Evolutionary conservation across 1,140 invertebrate species (phyloP).

Genomic region (Saxidomus purpurata): DNA sequence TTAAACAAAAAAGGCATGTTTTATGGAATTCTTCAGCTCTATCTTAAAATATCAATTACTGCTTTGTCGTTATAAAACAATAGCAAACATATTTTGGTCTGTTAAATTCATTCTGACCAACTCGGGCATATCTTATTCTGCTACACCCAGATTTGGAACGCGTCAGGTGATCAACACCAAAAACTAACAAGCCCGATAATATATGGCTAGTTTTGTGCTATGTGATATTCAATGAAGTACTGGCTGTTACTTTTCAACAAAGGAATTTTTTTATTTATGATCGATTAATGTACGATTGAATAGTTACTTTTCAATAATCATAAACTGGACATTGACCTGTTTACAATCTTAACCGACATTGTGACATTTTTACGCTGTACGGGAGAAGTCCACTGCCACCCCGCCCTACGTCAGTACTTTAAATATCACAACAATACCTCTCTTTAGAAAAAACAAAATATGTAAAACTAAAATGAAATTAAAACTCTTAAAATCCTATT

Average conservation of each 20-base stretch:
- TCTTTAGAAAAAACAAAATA: too few species aligned
- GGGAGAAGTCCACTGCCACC: too few species aligned
- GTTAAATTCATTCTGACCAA: neutral
- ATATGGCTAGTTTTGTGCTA: neutral
- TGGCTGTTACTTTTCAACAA: neutral
- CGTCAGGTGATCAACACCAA: neutral
- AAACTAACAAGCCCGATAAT: neutral
- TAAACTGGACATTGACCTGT: neutral
- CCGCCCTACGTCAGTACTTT: too few species aligned
- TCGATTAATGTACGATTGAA: neutral
- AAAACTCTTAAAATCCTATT: too few species aligned
- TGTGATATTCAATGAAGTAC: neutral
- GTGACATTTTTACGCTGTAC: neutral
- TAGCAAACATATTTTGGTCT: neutral
- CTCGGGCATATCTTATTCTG: neutral
- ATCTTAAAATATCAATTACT: neutral
- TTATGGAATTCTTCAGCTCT: too few species aligned
- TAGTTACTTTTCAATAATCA: slow-evolving; percentile 11
- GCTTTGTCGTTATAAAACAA: neutral
- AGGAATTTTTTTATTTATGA: neutral
- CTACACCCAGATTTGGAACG: neutral
- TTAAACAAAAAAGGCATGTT: too few species aligned
- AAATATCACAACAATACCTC: too few species aligned
- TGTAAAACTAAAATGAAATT: too few species aligned
- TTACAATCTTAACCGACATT: neutral